Conservation (phyloP, 2,113 vertebrate genomes). For the Mirounga angustirostris region DNA sequence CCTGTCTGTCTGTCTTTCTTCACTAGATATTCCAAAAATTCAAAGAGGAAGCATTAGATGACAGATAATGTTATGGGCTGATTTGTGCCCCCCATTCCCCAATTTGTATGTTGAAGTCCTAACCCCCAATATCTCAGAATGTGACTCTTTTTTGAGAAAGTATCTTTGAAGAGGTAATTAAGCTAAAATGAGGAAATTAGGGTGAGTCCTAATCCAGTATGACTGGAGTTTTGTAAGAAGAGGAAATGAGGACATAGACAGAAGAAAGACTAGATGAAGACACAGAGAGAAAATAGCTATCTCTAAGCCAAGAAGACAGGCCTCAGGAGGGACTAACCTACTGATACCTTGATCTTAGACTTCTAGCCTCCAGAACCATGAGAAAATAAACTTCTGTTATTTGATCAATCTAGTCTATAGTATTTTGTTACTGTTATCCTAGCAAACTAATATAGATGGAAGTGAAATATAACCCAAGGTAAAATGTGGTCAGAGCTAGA, state of each 20-base stretch:
- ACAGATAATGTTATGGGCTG: not conserved
- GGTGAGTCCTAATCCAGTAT: not conserved
- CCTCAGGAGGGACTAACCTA: not conserved
- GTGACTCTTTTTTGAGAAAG: not conserved
- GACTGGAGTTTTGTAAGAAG: not conserved
- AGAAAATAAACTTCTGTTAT: constrained; percentile 11
- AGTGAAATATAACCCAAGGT: not conserved
- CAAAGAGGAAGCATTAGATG: not conserved
- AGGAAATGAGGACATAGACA: not conserved
- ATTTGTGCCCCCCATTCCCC: not conserved
- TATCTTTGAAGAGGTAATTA: not conserved
- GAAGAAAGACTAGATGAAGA: not conserved
- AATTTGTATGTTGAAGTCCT: not conserved
- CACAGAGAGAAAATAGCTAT: not conserved
- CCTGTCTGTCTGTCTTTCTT: not conserved
- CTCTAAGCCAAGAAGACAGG: not conserved
- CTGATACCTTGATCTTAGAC: not conserved
- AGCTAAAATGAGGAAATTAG: not conserved
- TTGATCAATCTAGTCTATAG: not conserved
- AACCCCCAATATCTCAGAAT: not conserved
- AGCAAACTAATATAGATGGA: not conserved
- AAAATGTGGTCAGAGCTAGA: not conserved
- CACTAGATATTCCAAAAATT: not conserved
- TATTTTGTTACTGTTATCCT: not conserved
- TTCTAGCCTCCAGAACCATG: not conserved